Evolutionary conservation across 2,888 invertebrate genomes (phyloP).

Genomic region (Apamea crenata): DNA sequence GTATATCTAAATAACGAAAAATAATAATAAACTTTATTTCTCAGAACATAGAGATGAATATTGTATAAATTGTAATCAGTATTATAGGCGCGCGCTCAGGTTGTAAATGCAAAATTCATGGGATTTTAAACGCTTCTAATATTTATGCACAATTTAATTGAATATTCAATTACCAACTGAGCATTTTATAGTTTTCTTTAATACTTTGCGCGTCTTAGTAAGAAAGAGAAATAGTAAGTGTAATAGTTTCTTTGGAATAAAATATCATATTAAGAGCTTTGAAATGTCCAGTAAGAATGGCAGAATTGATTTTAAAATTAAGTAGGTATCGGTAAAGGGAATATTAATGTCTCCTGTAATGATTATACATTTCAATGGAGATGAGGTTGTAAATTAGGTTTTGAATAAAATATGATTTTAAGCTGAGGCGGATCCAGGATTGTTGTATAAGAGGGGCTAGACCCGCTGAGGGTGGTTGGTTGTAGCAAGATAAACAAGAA

Average conservation of each 20-base stretch:
- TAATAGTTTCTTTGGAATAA: slow-evolving; percentile 15
- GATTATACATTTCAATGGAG: background rate
- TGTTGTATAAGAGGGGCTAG: background rate
- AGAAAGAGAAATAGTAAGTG: slow-evolving; percentile 20
- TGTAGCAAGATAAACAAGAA: too few relatives aligned
- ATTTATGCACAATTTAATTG: slow-evolving; percentile 75
- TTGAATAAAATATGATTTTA: background rate
- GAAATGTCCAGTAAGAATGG: slow-evolving; percentile 2
- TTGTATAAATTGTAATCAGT: slow-evolving; percentile 30
- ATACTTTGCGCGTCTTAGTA: slow-evolving; percentile 47
- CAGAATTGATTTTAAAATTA: slow-evolving; percentile 24
- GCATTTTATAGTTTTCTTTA: slow-evolving; percentile 65
- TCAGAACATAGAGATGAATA: slow-evolving; percentile 24
- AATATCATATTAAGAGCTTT: slow-evolving; percentile 26
- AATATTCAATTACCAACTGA: slow-evolving; percentile 82
- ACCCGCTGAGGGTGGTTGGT: too few relatives aligned
- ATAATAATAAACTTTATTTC: slow-evolving; percentile 16
- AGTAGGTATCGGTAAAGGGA: background rate
- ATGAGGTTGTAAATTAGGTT: background rate
- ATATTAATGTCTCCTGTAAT: background rate
- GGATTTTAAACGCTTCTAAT: slow-evolving; percentile 71
- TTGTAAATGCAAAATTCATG: slow-evolving; percentile 63
- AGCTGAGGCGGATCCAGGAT: background rate
- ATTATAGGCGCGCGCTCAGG: slow-evolving; percentile 32
- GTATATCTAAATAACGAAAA: background rate